A percentile compares a stretch with the other conserved stretches of the same genome.
phyloP scores from a whole-genome alignment of 35 echinoderm and acorn worm genomes.

The Heliocidaris tuberculata region DNA sequence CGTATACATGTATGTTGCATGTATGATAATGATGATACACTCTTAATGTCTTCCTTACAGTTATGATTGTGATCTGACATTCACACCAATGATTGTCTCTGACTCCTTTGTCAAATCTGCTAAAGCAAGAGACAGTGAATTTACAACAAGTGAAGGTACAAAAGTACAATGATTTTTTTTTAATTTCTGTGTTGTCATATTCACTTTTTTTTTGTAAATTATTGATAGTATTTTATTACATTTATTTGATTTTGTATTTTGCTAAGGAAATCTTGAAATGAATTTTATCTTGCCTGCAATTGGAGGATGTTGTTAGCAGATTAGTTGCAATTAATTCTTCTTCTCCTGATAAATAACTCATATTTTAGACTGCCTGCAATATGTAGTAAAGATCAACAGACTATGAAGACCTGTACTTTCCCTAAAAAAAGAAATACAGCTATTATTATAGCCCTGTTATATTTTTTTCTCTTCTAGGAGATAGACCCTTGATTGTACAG shows the following conservation, averaged over 20 bases:
- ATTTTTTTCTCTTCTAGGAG: conserved; percentile 46
- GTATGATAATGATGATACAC: background rate
- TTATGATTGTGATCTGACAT: conserved; percentile 82
- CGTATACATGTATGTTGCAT: no score
- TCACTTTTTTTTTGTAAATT: background rate
- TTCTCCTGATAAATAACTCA: no score
- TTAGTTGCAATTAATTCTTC: no score
- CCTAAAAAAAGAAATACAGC: no score
- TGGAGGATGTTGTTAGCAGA: no score
- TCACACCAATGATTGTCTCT: conserved; percentile 97
- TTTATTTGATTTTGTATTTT: no score
- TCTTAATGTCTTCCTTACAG: conserved; percentile 50
- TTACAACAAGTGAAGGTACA: conserved; percentile 84
- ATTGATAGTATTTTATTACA: background rate
- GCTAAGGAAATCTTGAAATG: no score
- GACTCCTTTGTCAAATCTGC: conserved; percentile 90
- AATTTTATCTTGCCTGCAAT: no score
- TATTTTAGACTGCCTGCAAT: no score
- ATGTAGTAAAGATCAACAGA: no score
- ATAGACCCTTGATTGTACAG: conserved; percentile 91
- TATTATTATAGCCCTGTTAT: background rate
- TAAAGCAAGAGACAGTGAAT: conserved; percentile 94
- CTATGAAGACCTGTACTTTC: no score
- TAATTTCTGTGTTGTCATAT: no score
- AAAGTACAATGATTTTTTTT: background rate